Evolutionary conservation across 2,113 vertebrate genomes (phyloP), one percentile per base, ranked within the genome.

Genomic region (Oenanthe oenanthe): DNA sequence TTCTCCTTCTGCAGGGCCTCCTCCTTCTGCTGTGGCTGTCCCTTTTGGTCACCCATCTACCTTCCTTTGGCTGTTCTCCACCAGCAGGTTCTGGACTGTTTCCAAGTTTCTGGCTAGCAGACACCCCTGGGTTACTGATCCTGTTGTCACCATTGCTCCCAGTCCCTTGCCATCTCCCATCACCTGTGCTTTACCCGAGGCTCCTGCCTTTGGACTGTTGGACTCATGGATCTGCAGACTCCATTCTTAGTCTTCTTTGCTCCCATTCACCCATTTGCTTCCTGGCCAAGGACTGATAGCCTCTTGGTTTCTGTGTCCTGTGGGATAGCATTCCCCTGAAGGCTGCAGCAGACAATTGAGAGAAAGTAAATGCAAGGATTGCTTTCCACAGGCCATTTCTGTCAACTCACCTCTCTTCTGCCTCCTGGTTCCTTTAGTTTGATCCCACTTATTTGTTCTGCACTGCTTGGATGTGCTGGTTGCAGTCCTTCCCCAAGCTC

Each of bases 401-500:
- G 0, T 14, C 54, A 54, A 66, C 22, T 11, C 14, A 56, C 24
- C 48, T 75, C 18, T 70, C 45, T 70, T 58, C 26, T 91, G 53
- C 28, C 36, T 78, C 19, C 40, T 20, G 3, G 7, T 48, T 94
- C 26, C 53, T 88, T 78, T 67, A 40, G 34, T 57, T 71, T 63
- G 40, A 53, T 40, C 17, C 43, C 25, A 48, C 72, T 63, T 78
- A 38, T 71, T 48, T 75, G 56, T 63, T 51, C 42, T 67, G 56
- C 42, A 19, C 20, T 24, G 19, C 25, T 4, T 53, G 38, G 13
- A 51, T 42, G 42, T 58, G 42, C 22, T 86, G 1, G 0, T 0
- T 29, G 32, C 17, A 60, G 40, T 56, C 40, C 34, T 88, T 53
- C 31, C 54, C 47, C 60, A 83, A 34, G 25, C 4, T n/a, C 3